Conservation (phyloP, 2,888 invertebrate genomes). For the Drosophila picticornis region DNA sequence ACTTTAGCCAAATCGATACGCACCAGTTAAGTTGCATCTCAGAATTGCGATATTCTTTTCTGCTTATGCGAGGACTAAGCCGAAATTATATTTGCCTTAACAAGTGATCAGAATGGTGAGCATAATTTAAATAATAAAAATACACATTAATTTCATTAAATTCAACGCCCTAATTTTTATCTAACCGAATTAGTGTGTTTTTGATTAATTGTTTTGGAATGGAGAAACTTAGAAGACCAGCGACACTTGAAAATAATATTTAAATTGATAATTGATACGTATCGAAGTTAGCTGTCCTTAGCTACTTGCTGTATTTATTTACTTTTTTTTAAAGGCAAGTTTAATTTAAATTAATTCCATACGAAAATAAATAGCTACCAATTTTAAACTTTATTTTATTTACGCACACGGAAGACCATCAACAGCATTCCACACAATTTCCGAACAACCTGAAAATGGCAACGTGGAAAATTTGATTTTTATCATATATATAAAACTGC, state of each 20-base stretch:
- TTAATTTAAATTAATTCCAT: conserved; percentile 14
- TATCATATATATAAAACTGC: background rate
- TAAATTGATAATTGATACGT: background rate
- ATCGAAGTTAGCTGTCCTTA: background rate
- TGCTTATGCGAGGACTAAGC: conserved; percentile 13
- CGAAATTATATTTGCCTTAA: background rate
- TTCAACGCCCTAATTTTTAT: background rate
- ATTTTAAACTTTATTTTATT: conserved; percentile 36
- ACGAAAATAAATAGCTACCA: conserved; percentile 4
- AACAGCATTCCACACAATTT: conserved; percentile 31
- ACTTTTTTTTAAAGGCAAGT: conserved; percentile 6
- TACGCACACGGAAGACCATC: conserved; percentile 10
- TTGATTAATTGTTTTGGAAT: background rate
- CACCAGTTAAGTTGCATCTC: conserved; percentile 61
- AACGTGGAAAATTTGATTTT: conserved; percentile 27
- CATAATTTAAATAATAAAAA: background rate
- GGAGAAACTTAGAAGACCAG: too few relatives aligned
- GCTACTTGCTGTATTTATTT: background rate
- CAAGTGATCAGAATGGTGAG: background rate
- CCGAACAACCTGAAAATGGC: conserved; percentile 16
- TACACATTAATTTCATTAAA: background rate
- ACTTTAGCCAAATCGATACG: conserved; percentile 33
- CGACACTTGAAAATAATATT: background rate
- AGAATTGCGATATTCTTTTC: conserved; percentile 10
- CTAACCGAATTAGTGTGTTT: background rate